Evolutionary conservation across 1,140 invertebrate species (phyloP).

Genomic region (Tetranychus cinnabarinus): DNA sequence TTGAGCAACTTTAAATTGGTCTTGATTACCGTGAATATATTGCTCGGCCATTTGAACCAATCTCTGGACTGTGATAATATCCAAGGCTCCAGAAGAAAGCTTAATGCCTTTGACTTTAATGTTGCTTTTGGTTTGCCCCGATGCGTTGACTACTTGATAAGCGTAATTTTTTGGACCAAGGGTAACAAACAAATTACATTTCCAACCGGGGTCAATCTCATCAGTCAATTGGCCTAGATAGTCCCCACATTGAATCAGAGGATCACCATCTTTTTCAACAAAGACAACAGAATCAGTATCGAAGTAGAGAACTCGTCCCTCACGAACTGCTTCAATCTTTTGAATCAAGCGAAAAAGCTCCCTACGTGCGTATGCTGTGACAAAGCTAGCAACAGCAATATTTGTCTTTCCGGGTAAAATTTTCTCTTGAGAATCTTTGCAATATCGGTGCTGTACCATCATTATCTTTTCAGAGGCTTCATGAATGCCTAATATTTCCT

Average conservation of each 20-base stretch:
- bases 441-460: neutral
- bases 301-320: conserved; percentile 17
- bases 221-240: conserved; percentile 4
- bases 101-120: neutral
- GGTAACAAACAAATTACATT: neutral
- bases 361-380: conserved; percentile 20
- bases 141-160: neutral
- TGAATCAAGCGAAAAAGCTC: conserved; percentile 20
- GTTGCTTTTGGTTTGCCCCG: neutral
- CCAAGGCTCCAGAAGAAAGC: no score
- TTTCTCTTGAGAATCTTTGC: neutral
- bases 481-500: neutral
- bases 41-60: neutral
- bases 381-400: conserved; percentile 19
- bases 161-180: conserved; percentile 4
- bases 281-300: conserved; percentile 22
- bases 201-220: neutral
- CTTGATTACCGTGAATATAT: neutral
- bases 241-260: conserved; percentile 5
- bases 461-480: neutral
- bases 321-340: conserved; percentile 9
- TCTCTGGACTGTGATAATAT: neutral
- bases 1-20: neutral
- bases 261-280: conserved; percentile 4
- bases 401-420: conserved; percentile 13